Conservation (phyloP, 37 sponge, comb jelly and placozoan species). For the Cladorhizidae sp. region DNA sequence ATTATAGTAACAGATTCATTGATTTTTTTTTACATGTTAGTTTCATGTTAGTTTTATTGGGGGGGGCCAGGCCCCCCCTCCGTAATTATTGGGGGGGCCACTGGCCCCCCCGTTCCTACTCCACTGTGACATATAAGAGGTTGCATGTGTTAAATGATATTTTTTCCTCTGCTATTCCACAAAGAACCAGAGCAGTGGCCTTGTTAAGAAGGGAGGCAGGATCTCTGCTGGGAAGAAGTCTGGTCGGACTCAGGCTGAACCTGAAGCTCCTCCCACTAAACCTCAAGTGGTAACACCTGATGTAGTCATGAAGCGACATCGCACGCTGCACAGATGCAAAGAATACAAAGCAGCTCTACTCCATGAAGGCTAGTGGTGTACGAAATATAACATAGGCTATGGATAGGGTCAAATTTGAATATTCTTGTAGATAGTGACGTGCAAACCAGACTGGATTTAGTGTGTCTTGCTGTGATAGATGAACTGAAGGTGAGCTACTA, state of each 20-base stretch:
- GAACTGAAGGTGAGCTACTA: constrained; percentile 40
- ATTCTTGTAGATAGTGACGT: constrained; percentile 16
- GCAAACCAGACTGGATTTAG: constrained; percentile 33
- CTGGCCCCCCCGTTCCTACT: too few relatives aligned
- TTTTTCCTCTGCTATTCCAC: background rate
- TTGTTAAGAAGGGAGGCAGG: constrained; percentile 16
- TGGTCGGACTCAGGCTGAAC: background rate
- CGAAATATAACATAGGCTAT: background rate
- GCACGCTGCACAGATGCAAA: constrained; percentile 35
- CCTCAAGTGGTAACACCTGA: constrained; percentile 19
- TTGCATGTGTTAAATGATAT: background rate
- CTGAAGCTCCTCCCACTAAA: background rate
- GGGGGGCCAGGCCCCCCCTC: too few relatives aligned
- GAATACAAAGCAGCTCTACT: constrained; percentile 54
- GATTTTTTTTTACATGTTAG: too few relatives aligned
- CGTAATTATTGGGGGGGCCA: too few relatives aligned
- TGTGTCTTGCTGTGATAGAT: constrained; percentile 26
- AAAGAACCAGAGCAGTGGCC: background rate
- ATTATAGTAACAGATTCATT: too few relatives aligned
- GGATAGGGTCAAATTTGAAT: background rate
- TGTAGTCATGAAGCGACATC: constrained; percentile 27
- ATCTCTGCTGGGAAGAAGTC: constrained; percentile 1
- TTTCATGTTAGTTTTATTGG: too few relatives aligned
- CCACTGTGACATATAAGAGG: too few relatives aligned
- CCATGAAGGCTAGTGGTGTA: constrained; percentile 43